phyloP scores from a whole-genome alignment of 2,113 vertebrate species.

The Channa maculata region DNA sequence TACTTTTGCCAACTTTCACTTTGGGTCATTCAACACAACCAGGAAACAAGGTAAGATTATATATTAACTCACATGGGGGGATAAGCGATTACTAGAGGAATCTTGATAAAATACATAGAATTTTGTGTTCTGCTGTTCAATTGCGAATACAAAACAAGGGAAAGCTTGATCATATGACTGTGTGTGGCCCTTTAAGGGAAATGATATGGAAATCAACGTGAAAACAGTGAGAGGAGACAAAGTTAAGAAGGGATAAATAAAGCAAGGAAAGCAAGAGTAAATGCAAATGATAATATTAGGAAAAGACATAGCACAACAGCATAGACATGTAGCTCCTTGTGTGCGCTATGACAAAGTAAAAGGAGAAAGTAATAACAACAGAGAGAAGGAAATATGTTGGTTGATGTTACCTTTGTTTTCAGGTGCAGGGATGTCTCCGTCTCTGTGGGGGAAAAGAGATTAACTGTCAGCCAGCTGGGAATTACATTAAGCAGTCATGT shows the following conservation, averaged over 20 bases:
- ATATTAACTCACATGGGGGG: too few relatives aligned
- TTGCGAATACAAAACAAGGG: not conserved
- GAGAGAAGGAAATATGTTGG: not conserved
- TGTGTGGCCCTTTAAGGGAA: conserved; percentile 21
- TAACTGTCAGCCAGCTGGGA: conserved; percentile 29
- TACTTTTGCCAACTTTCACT: too few relatives aligned
- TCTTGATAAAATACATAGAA: not conserved
- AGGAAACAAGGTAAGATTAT: too few relatives aligned
- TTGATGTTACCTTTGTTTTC: conserved; percentile 77
- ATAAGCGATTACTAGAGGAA: too few relatives aligned
- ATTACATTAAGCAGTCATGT: not conserved
- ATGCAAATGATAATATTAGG: not conserved
- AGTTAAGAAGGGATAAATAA: not conserved
- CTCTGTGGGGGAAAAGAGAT: conserved; percentile 66
- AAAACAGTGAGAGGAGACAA: not conserved
- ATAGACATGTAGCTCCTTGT: not conserved
- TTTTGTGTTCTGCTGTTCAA: not conserved
- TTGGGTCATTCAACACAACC: too few relatives aligned
- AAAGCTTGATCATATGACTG: not conserved
- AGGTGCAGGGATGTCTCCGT: conserved; percentile 68
- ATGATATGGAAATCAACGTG: conserved; percentile 42
- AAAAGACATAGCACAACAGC: not conserved
- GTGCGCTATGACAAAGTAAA: conserved; percentile 5
- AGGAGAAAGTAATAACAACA: not conserved
- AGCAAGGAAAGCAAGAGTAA: not conserved